These are phyloP conservation scores for Coenobita brevimanus DNA, from an alignment of 1,140 invertebrate species.

Conservation along the genomic window DNA sequence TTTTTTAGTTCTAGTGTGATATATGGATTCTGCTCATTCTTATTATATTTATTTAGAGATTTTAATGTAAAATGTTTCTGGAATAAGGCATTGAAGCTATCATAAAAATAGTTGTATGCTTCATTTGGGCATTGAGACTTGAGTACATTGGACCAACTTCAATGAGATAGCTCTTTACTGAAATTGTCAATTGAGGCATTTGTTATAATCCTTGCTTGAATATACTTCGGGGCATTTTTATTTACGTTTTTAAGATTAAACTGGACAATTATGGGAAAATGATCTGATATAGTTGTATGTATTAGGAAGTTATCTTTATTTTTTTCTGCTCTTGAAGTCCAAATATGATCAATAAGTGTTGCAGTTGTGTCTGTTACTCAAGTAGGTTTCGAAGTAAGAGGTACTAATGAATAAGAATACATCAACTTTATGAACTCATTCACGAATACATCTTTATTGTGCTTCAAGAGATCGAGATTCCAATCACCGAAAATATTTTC, in stretches of 20 bases:
- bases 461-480: neutral
- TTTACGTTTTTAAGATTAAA: neutral
- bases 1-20: neutral
- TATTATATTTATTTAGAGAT: neutral
- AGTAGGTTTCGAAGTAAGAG: neutral
- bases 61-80: neutral
- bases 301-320: neutral
- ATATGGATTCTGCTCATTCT: neutral
- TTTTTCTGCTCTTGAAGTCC: neutral
- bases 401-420: constrained; percentile 9
- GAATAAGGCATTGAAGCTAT: neutral
- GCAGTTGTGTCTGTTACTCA: constrained; percentile 9
- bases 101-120: neutral
- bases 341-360: neutral
- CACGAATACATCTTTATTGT: neutral
- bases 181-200: neutral
- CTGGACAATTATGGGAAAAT: neutral
- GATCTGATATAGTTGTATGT: neutral
- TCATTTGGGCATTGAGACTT: neutral
- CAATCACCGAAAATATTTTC: neutral
- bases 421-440: neutral
- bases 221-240: neutral
- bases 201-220: neutral
- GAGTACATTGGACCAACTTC: neutral
- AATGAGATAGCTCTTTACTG: neutral